Conservation (phyloP, 2,797 vertebrate species). For the Hylomyscus alleni region DNA sequence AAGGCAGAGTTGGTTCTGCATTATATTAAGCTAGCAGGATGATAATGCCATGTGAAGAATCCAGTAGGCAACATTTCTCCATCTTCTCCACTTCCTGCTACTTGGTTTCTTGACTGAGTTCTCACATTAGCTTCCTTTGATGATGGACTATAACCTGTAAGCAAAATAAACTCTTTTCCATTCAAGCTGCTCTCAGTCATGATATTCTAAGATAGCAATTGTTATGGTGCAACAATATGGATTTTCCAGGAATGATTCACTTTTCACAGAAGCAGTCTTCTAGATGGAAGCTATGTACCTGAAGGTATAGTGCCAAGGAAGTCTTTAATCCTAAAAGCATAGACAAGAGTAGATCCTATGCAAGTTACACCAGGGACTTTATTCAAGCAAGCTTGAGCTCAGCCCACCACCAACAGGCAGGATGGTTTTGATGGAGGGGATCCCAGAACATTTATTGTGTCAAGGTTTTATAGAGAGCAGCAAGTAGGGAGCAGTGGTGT, state of each 20-base stretch:
- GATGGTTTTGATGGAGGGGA: neutral
- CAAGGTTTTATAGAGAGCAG: neutral
- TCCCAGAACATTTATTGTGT: neutral
- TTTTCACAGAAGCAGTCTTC: neutral
- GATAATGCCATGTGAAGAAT: neutral
- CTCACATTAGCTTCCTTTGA: neutral
- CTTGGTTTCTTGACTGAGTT: neutral
- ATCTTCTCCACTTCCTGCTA: neutral
- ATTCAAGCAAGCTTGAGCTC: neutral
- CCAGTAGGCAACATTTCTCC: neutral
- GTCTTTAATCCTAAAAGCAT: neutral
- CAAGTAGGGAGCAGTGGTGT: neutral
- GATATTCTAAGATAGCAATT: neutral
- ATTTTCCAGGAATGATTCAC: neutral
- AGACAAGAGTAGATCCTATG: neutral
- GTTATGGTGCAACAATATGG: neutral
- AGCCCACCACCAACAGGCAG: neutral
- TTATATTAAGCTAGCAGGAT: neutral
- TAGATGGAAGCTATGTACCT: neutral
- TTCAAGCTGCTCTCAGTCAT: neutral
- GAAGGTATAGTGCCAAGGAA: neutral
- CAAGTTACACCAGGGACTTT: neutral
- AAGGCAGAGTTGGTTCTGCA: neutral
- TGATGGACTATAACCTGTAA: neutral
- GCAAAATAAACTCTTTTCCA: neutral